A percentile compares a stretch with the other conserved stretches of the same genome.
Evolutionary conservation across 2,113 vertebrate species (phyloP).

Genomic region (Alexandromys fortis): DNA sequence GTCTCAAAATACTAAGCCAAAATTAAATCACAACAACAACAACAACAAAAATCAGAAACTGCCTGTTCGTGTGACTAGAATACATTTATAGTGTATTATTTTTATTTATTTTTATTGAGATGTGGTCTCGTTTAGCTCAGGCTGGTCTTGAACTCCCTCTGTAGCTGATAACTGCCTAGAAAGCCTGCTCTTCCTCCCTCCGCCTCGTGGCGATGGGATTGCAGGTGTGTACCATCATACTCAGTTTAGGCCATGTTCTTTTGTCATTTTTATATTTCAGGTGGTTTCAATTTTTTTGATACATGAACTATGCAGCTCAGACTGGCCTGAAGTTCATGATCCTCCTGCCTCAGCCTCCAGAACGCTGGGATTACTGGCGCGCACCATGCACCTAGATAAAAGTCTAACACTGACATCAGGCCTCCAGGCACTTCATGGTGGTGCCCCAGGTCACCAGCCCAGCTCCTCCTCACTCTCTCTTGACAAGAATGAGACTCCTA

Average conservation of each 20-base stretch:
- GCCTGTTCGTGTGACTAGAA: background rate
- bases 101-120: background rate
- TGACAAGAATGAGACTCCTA: background rate
- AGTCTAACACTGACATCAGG: background rate
- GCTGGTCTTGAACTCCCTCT: background rate
- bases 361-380: background rate
- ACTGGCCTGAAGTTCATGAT: background rate
- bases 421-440: background rate
- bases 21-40: too few species aligned
- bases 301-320: background rate
- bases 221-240: too few species aligned
- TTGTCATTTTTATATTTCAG: background rate
- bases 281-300: background rate
- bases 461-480: background rate
- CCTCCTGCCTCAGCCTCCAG: background rate
- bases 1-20: too few species aligned
- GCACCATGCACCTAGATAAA: background rate
- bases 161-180: background rate
- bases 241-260: background rate
- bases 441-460: background rate
- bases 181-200: background rate
- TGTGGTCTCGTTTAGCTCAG: background rate
- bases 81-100: background rate
- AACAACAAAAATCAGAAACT: background rate
- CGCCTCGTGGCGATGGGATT: background rate